Evolutionary conservation across 2,113 vertebrate species (phyloP), one percentile per base, ranked within the genome.

Genomic region (Elephantulus edwardii): DNA sequence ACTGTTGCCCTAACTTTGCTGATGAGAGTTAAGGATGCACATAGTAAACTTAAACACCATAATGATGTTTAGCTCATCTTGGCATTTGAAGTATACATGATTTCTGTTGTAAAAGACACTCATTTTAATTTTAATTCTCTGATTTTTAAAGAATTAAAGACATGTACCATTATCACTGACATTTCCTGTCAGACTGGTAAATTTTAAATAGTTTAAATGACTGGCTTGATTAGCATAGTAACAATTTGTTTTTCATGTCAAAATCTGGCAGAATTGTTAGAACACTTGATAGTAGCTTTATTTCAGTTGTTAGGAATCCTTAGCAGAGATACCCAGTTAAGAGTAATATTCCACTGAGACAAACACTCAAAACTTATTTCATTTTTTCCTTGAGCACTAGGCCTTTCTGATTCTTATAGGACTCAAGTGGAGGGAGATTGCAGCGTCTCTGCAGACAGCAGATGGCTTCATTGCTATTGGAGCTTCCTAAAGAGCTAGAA

Each of bases 171-270:
- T 74, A 42, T 90, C 54, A 75, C 64, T 74, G n/a, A n/a, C n/a
- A n/a, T n/a, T n/a, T n/a, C n/a, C n/a, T 80, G 16, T 88, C 84
- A 93, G 22, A 35, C n/a, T 56, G 6, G 24, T 86, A n/a, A 83
- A 81, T 14, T 14, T 72, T 64, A 44, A 20, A 42, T 81, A 9
- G 80, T 75, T 85, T 48, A 22, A 77, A 75, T 88, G 46, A 81
- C 54, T 16, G 40, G 35, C 83, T 38, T 88, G 35, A 33, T 62
- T 17, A 92, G 64, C 38, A 33, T 64, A 8, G 26, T 76, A 38
- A 38, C 30, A 38, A 40, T 80, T 85, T 85, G n/a, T 72, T 88
- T 90, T 58, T 60, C 46, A 78, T 68, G 35, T 16, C 75, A 71
- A 30, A 83, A n/a, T 93, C 42, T 71, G 7, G 40, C 50, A 89